Percentiles rank a stretch among this genome's conserved stretches.
Evolutionary conservation across 2,113 vertebrate genomes (phyloP).

Genomic region (Hippopotamus amphibius): DNA sequence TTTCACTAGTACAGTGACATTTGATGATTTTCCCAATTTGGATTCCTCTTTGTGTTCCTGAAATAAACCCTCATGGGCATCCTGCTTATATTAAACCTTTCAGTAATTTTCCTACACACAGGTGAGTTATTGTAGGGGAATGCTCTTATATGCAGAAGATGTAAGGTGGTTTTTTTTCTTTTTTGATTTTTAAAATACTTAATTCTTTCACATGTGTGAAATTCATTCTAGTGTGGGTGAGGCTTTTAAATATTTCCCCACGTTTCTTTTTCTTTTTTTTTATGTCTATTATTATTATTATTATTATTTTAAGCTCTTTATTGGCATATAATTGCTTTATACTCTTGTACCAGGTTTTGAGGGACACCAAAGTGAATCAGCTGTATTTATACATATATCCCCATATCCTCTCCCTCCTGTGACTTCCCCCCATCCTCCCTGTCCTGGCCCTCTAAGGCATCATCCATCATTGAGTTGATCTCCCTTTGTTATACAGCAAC

Average conservation of each 20-base stretch:
- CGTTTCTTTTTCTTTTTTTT: too few species aligned
- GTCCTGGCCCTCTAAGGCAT: too few species aligned
- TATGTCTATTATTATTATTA: too few species aligned
- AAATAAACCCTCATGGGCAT: neutral
- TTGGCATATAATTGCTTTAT: too few species aligned
- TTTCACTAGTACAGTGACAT: neutral
- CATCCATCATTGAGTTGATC: too few species aligned
- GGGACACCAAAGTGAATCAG: too few species aligned
- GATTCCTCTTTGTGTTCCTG: neutral
- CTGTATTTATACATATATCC: too few species aligned
- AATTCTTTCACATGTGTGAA: neutral
- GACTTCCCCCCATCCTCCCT: too few species aligned
- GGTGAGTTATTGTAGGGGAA: neutral
- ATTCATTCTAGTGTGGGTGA: neutral
- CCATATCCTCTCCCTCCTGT: too few species aligned
- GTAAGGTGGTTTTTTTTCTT: neutral
- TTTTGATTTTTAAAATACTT: neutral
- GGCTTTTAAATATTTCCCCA: neutral
- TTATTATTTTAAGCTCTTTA: too few species aligned
- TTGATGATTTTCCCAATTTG: neutral
- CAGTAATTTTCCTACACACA: neutral
- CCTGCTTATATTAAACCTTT: neutral
- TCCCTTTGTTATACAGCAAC: too few species aligned
- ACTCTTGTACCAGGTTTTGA: too few species aligned
- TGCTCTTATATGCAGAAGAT: neutral